Percentiles rank a stretch among this genome's conserved stretches.
These are phyloP conservation scores for Jaculus jaculus DNA, from an alignment of 2,113 vertebrate genomes.

Conservation along the genomic window DNA sequence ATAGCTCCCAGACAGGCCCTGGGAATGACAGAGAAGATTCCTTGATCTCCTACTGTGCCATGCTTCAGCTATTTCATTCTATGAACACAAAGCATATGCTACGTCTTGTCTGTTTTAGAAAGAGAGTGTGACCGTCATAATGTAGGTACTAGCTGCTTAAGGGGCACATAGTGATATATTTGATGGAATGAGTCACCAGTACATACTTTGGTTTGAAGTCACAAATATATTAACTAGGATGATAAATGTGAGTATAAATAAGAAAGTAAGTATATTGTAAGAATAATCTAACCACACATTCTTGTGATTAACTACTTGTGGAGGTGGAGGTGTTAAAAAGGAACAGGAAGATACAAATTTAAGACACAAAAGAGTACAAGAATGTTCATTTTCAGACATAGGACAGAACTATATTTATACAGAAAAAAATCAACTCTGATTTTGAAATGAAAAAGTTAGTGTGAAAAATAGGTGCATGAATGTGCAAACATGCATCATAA, in stretches of 20 bases:
- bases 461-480: neutral
- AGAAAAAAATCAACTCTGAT: neutral
- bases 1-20: neutral
- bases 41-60: neutral
- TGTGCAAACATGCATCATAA: neutral
- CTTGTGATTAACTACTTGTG: neutral
- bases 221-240: neutral
- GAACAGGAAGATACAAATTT: neutral
- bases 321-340: neutral
- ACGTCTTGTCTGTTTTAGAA: neutral
- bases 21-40: neutral
- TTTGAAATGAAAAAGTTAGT: neutral
- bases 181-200: neutral
- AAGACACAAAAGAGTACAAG: neutral
- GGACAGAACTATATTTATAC: neutral
- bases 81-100: neutral
- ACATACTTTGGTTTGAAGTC: neutral
- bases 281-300: neutral
- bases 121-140: neutral
- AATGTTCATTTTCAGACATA: neutral
- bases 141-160: neutral
- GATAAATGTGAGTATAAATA: neutral
- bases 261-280: neutral
- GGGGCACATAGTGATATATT: neutral
- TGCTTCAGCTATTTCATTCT: neutral